phyloP scores from a whole-genome alignment of 2,888 invertebrate species.

The Epiblema foenella region DNA sequence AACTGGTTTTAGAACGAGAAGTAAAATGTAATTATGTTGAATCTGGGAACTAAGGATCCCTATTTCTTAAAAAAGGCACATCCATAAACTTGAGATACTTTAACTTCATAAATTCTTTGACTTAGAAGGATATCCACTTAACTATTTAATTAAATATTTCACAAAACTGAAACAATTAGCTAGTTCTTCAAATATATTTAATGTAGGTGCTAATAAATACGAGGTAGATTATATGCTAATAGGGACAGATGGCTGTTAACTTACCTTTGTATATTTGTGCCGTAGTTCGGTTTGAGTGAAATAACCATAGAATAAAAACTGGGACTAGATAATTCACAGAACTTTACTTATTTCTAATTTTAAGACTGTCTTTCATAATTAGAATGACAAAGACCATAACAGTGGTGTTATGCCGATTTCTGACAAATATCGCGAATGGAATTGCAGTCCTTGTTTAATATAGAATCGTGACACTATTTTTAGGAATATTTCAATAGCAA shows the following conservation, averaged over 20 bases:
- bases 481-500: neutral
- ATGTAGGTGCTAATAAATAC: slow-evolving; percentile 43
- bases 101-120: slow-evolving; percentile 40
- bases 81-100: slow-evolving; percentile 61
- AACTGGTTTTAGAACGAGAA: neutral
- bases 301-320: neutral
- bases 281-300: neutral
- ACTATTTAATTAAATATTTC: slow-evolving; percentile 12
- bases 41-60: slow-evolving; percentile 54
- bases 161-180: slow-evolving; percentile 15
- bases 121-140: slow-evolving; percentile 35
- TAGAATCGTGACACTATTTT: neutral
- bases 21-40: neutral
- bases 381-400: neutral
- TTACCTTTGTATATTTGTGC: neutral
- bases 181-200: slow-evolving; percentile 39
- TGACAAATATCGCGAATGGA: neutral
- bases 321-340: neutral
- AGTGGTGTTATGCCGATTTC: neutral
- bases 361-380: neutral
- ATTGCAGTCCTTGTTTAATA: neutral
- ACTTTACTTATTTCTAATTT: neutral
- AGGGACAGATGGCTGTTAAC: slow-evolving; percentile 37
- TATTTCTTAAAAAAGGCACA: slow-evolving; percentile 73
- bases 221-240: slow-evolving; percentile 48